phyloP scores from a whole-genome alignment of 2,797 vertebrate species.

The Channa striata region DNA sequence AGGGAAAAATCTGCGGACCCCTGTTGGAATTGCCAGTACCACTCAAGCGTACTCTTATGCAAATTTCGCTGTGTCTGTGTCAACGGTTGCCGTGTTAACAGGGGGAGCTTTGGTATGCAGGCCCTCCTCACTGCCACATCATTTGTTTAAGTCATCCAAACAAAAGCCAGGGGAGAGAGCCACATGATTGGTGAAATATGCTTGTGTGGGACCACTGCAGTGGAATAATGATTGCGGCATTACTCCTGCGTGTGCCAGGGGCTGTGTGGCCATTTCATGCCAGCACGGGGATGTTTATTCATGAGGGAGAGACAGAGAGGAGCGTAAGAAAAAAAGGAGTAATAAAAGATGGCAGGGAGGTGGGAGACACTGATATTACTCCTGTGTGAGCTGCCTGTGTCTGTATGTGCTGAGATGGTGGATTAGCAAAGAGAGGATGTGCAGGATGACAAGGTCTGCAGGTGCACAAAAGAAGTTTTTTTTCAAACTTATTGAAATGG shows the following conservation, averaged over 20 bases:
- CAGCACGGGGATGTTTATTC: slow-evolving; percentile 81
- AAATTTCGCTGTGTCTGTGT: slow-evolving; percentile 85
- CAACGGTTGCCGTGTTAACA: slow-evolving; percentile 90
- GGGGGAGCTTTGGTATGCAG: slow-evolving; percentile 75
- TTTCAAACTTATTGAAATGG: slow-evolving; percentile 6
- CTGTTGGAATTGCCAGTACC: slow-evolving; percentile 86
- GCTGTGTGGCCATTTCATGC: slow-evolving; percentile 84
- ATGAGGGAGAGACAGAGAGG: slow-evolving; percentile 63
- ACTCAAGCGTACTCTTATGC: slow-evolving; percentile 87
- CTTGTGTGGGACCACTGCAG: slow-evolving; percentile 88
- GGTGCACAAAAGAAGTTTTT: slow-evolving; percentile 5
- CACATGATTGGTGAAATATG: slow-evolving; percentile 92
- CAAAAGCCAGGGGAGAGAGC: slow-evolving; percentile 90
- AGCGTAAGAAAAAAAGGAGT: slow-evolving; percentile 44
- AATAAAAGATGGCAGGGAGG: slow-evolving; percentile 67
- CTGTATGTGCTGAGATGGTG: slow-evolving; percentile 52
- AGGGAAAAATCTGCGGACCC: slow-evolving; percentile 75
- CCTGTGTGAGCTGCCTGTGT: slow-evolving; percentile 50
- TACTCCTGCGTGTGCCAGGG: slow-evolving; percentile 82
- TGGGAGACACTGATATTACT: slow-evolving; percentile 70
- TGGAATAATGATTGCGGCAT: slow-evolving; percentile 90
- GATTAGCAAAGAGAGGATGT: slow-evolving; percentile 39
- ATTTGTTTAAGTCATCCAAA: slow-evolving; percentile 93
- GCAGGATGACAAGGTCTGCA: slow-evolving; percentile 21
- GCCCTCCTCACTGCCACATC: slow-evolving; percentile 86